phyloP scores from a whole-genome alignment of 2,888 invertebrate species.

The Drosophila anomalata region DNA sequence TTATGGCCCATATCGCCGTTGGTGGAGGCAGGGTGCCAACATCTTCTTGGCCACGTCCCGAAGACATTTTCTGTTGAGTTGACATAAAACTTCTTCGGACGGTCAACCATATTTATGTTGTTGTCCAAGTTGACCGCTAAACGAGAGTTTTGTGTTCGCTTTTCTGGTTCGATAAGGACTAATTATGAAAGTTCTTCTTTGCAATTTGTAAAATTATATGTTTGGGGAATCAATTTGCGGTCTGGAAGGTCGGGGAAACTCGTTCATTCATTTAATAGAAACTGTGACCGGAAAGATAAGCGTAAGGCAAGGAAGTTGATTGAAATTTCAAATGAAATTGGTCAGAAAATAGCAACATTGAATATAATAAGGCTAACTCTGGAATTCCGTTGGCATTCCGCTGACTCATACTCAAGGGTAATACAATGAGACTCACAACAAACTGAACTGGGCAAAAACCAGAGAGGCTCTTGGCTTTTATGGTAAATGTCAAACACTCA shows the following conservation, averaged over 20 bases:
- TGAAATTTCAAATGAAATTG: conserved; percentile 38
- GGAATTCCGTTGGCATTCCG: conserved; percentile 15
- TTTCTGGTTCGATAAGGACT: conserved; percentile 44
- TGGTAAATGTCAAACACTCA: conserved; percentile 35
- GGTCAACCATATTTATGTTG: conserved; percentile 40
- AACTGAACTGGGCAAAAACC: conserved; percentile 5
- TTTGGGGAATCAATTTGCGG: conserved; percentile 53
- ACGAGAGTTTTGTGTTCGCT: conserved; percentile 39
- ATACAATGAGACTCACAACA: conserved; percentile 4
- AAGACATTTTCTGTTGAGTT: conserved; percentile 66
- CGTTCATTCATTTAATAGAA: conserved; percentile 14
- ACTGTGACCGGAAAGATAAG: conserved; percentile 15
- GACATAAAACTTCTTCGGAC: conserved; percentile 58
- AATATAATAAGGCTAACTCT: conserved; percentile 9
- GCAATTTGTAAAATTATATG: conserved; percentile 28
- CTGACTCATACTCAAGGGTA: conserved; percentile 24
- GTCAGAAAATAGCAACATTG: conserved; percentile 7
- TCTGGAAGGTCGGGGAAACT: conserved; percentile 42
- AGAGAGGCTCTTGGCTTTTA: conserved; percentile 7
- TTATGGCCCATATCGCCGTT: conserved; percentile 15
- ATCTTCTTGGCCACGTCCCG: conserved; percentile 24
- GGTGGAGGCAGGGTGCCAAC: conserved; percentile 27
- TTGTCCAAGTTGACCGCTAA: conserved; percentile 50
- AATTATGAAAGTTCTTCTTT: conserved; percentile 40
- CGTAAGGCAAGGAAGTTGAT: conserved; percentile 20